Percentiles rank a stretch among this genome's conserved stretches.
These are phyloP conservation scores for Gymnocypris eckloni DNA, from an alignment of 2,797 vertebrate genomes.

Conservation along the genomic window DNA sequence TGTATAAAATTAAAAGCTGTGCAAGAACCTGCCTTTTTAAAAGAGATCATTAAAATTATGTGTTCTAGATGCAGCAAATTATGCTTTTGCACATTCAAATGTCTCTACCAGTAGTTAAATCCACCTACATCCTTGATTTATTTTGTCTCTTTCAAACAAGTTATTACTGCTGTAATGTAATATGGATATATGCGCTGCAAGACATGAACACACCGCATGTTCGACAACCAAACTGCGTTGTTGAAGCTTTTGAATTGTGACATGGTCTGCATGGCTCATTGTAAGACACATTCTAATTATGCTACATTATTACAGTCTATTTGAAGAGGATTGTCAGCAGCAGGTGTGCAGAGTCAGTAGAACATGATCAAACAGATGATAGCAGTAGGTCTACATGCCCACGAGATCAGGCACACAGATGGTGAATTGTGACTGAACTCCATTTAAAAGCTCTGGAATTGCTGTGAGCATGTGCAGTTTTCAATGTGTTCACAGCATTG, in stretches of 20 bases:
- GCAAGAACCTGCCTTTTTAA: not conserved
- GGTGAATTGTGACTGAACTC: slow-evolving; percentile 39
- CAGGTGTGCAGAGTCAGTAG: slow-evolving; percentile 31
- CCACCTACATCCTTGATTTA: not conserved
- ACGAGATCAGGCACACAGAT: slow-evolving; percentile 48
- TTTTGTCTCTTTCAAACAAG: not conserved
- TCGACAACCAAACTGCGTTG: not conserved
- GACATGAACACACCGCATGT: not conserved
- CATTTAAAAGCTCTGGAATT: slow-evolving; percentile 36
- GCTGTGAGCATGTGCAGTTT: slow-evolving; percentile 26
- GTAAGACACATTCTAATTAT: slow-evolving; percentile 16
- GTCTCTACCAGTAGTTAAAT: not conserved
- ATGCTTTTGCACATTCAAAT: not conserved
- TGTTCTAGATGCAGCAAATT: not conserved
- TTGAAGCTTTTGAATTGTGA: slow-evolving; percentile 1
- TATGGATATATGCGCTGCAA: not conserved
- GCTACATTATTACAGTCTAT: slow-evolving; percentile 3
- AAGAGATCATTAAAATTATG: not conserved
- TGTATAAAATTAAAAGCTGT: not conserved
- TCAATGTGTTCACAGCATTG: slow-evolving; percentile 26
- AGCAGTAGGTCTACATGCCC: slow-evolving; percentile 42
- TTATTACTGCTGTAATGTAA: not conserved
- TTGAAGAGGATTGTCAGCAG: slow-evolving; percentile 23
- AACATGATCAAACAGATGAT: slow-evolving; percentile 48
- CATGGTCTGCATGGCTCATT: slow-evolving; percentile 20